Conservation (phyloP, 1,140 invertebrate species). For the Platyscapa corneri region DNA sequence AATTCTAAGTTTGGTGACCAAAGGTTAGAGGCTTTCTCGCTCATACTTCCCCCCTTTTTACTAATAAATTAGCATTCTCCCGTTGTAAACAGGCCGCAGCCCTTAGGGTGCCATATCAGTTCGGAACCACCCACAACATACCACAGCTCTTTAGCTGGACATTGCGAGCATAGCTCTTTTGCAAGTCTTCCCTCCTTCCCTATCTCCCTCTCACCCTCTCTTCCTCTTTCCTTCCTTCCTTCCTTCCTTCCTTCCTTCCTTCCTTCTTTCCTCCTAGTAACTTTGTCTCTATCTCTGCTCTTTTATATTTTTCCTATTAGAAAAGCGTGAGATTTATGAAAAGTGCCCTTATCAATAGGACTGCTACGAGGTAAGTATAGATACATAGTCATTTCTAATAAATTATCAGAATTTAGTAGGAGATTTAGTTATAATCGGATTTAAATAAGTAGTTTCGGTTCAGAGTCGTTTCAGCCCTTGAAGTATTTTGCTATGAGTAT, state of each 20-base stretch:
- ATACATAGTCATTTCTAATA: background rate
- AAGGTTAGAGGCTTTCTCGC: conserved; percentile 30
- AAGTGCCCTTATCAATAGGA: conserved; percentile 72
- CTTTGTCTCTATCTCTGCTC: conserved; percentile 21
- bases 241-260: conserved; percentile 44
- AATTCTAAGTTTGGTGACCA: conserved; percentile 60
- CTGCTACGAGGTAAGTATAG: background rate
- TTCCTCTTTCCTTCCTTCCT: conserved; percentile 56
- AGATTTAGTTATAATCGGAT: background rate
- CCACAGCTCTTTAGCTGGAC: conserved; percentile 66
- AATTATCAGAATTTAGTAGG: background rate
- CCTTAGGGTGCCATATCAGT: conserved; percentile 62
- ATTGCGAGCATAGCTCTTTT: conserved; percentile 73
- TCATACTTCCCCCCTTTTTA: background rate
- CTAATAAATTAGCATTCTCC: conserved; percentile 74
- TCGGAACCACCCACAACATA: conserved; percentile 63
- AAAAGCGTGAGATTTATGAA: conserved; percentile 54
- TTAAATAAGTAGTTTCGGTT: background rate
- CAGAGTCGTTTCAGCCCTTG: background rate
- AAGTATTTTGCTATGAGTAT: background rate
- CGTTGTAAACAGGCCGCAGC: conserved; percentile 72
- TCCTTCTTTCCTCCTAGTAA: conserved; percentile 56
- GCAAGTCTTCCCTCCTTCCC: conserved; percentile 41
- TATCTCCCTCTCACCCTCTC: too few relatives aligned
- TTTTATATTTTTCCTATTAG: background rate